phyloP scores from a whole-genome alignment of 2,888 invertebrate genomes.

The Caenorhabditis sp. region DNA sequence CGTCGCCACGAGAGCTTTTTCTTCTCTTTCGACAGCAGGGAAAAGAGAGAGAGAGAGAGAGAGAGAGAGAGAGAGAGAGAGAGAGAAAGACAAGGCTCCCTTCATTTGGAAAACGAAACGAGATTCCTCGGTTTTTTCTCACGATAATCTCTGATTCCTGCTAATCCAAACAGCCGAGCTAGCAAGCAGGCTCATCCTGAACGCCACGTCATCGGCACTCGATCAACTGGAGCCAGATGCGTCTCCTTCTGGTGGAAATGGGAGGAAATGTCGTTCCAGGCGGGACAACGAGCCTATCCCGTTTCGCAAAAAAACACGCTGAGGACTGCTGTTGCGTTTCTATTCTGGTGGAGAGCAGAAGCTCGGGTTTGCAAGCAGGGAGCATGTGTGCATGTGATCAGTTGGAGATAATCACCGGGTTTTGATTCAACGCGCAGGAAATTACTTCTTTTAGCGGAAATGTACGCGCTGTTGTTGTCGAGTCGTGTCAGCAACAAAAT shows the following conservation, averaged over 20 bases:
- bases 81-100: slow-evolving; percentile 2
- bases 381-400: too few species aligned
- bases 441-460: not conserved
- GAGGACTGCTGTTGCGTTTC: not conserved
- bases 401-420: not conserved
- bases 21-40: too few species aligned
- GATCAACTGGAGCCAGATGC: slow-evolving; percentile 44
- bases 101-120: slow-evolving; percentile 4
- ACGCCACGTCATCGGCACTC: slow-evolving; percentile 26
- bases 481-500: not conserved
- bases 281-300: too few species aligned
- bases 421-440: not conserved
- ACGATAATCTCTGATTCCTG: slow-evolving; percentile 18
- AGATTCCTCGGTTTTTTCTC: slow-evolving; percentile 13
- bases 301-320: slow-evolving; percentile 9
- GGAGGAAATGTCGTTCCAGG: slow-evolving; percentile 29
- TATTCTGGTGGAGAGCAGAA: not conserved
- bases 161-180: slow-evolving; percentile 8
- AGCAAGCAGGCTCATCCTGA: not conserved
- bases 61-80: not conserved
- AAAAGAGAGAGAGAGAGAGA: not conserved
- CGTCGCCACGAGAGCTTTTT: not conserved
- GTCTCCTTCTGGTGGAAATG: slow-evolving; percentile 4
- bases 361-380: not conserved
- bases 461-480: too few species aligned